Conservation (phyloP, 1,140 invertebrate genomes). For the Pectinophora gossypiella region DNA sequence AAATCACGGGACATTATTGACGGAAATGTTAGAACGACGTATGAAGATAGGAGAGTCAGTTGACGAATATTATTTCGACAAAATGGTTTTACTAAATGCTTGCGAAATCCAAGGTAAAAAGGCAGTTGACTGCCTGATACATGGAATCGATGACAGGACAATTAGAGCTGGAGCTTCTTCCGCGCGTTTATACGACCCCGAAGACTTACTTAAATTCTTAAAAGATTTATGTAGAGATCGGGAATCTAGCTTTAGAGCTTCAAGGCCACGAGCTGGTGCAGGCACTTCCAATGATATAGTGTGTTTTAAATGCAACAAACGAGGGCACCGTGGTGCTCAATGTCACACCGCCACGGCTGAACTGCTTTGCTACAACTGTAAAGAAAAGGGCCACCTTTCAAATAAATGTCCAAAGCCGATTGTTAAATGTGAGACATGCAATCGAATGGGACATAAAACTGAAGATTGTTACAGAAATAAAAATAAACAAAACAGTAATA, state of each 20-base stretch:
- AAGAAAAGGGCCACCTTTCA: neutral
- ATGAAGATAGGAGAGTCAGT: conserved; percentile 2
- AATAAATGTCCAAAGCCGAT: neutral
- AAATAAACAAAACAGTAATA: neutral
- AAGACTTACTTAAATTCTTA: neutral
- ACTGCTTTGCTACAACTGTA: neutral
- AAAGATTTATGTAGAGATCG: conserved; percentile 1
- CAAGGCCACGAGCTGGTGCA: neutral
- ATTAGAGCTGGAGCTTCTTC: conserved; percentile 1
- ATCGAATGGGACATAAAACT: neutral
- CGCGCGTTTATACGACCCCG: neutral
- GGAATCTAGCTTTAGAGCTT: neutral
- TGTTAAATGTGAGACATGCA: neutral
- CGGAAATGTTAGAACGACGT: conserved; percentile 2
- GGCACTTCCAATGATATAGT: conserved; percentile 3
- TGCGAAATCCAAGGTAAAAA: conserved; percentile 4
- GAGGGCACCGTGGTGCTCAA: neutral
- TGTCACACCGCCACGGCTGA: neutral
- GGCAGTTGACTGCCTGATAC: conserved; percentile 1
- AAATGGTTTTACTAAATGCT: conserved; percentile 4
- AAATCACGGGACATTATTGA: neutral
- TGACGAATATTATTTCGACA: conserved; percentile 6
- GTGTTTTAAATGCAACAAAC: conserved; percentile 5
- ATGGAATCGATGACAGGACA: conserved; percentile 1
- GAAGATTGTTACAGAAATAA: neutral